A percentile compares a stretch with the other conserved stretches of the same genome.
phyloP scores from a whole-genome alignment of 1,140 invertebrate species.

The Monomorium pharaonis region DNA sequence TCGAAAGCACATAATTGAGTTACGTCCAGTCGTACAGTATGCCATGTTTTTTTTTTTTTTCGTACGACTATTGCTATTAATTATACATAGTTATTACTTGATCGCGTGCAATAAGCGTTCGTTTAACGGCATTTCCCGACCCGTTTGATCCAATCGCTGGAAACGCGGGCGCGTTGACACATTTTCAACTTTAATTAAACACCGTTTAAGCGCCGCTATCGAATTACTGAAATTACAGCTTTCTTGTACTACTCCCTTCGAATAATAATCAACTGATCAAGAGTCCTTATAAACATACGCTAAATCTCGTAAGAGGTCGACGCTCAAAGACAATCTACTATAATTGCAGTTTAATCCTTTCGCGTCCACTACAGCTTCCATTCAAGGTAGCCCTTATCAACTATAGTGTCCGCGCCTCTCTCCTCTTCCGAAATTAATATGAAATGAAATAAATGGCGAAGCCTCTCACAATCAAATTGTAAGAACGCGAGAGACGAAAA shows the following conservation, averaged over 20 bases:
- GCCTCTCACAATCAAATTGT: background rate
- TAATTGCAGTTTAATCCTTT: constrained; percentile 15
- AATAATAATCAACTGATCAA: constrained; percentile 21
- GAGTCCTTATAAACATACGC: background rate
- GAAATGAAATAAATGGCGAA: background rate
- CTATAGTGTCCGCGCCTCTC: background rate
- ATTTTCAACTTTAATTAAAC: constrained; percentile 30
- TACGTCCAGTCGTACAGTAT: too few relatives aligned
- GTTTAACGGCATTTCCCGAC: background rate
- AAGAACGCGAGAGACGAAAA: background rate
- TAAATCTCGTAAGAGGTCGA: background rate
- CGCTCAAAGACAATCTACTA: background rate
- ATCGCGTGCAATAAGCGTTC: background rate
- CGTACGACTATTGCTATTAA: background rate
- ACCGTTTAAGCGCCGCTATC: background rate
- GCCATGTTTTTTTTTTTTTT: background rate
- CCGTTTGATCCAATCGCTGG: background rate
- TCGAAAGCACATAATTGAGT: background rate
- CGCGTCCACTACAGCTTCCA: background rate
- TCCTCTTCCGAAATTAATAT: background rate
- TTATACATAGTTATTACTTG: background rate
- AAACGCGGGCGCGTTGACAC: background rate
- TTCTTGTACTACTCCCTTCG: background rate
- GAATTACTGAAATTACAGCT: constrained; percentile 18
- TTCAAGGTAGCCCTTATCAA: background rate